Percentiles rank a stretch among this genome's conserved stretches.
Conservation (phyloP, 2,797 vertebrate species). For the Prionace glauca region DNA sequence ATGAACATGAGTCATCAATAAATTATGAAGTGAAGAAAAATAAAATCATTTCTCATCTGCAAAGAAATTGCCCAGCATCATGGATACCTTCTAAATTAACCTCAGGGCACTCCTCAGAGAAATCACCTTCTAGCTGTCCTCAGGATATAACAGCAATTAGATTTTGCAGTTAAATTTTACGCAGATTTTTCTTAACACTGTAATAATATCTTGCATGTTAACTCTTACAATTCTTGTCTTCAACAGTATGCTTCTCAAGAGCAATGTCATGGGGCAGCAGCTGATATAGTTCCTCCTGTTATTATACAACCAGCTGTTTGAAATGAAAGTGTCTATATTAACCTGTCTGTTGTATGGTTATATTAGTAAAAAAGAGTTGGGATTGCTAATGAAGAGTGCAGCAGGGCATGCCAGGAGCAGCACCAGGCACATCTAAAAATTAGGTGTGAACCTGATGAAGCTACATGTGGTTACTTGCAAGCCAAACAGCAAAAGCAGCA, state of each 20-base stretch:
- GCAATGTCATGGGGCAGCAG: neutral
- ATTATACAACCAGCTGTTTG: neutral
- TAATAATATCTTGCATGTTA: neutral
- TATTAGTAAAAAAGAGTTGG: neutral
- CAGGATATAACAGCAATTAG: slow-evolving; percentile 13
- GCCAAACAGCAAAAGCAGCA: too few species aligned
- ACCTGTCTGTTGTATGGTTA: neutral
- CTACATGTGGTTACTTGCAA: too few species aligned
- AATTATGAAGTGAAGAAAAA: slow-evolving; percentile 13
- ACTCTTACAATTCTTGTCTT: neutral
- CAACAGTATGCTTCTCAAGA: neutral
- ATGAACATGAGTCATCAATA: slow-evolving; percentile 7
- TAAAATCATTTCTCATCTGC: neutral
- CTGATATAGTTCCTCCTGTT: neutral
- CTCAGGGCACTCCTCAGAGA: neutral
- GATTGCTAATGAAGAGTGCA: too few species aligned
- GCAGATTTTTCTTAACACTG: neutral
- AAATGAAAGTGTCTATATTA: neutral
- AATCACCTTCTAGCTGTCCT: neutral
- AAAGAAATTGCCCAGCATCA: neutral
- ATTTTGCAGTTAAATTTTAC: neutral
- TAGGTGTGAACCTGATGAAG: too few species aligned
- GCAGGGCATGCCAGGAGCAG: too few species aligned
- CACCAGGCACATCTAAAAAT: too few species aligned
- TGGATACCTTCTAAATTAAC: neutral